Conservation (phyloP, 1,140 invertebrate species). For the Papilio machaon region DNA sequence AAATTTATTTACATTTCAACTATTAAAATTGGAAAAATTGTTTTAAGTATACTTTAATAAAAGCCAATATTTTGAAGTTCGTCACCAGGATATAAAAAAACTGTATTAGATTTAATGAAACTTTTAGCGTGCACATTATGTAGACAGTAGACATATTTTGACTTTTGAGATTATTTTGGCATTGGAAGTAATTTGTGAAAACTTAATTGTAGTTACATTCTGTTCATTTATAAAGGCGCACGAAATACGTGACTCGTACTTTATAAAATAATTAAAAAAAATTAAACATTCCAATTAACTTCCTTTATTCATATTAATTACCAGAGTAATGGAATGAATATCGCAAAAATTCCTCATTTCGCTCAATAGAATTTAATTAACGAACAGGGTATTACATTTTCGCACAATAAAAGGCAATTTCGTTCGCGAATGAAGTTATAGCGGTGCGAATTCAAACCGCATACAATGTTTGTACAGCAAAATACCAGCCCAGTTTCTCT, state of each 20-base stretch:
- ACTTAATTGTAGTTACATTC: not conserved
- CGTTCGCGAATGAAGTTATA: not conserved
- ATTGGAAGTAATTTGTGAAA: not conserved
- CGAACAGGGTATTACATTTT: slow-evolving; percentile 26
- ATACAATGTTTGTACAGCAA: not conserved
- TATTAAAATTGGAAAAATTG: not conserved
- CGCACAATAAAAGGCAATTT: slow-evolving; percentile 12
- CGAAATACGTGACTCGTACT: not conserved
- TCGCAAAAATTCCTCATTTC: slow-evolving; percentile 10
- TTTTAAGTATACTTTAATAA: no score
- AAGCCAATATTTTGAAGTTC: no score
- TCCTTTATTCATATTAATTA: not conserved
- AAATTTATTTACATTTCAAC: slow-evolving; percentile 2
- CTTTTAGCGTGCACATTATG: no score
- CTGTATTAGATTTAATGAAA: no score
- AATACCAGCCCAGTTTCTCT: not conserved
- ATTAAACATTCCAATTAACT: not conserved
- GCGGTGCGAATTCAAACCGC: not conserved
- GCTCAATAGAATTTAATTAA: slow-evolving; percentile 22
- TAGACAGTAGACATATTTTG: no score
- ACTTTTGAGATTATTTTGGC: no score
- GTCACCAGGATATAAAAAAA: no score
- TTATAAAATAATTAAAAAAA: not conserved
- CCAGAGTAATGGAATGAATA: slow-evolving; percentile 14
- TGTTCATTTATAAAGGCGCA: not conserved